A percentile compares a stretch with the other conserved stretches of the same genome.
These are phyloP conservation scores for Cyclina sinensis DNA, from an alignment of 1,140 invertebrate species.

Conservation along the genomic window DNA sequence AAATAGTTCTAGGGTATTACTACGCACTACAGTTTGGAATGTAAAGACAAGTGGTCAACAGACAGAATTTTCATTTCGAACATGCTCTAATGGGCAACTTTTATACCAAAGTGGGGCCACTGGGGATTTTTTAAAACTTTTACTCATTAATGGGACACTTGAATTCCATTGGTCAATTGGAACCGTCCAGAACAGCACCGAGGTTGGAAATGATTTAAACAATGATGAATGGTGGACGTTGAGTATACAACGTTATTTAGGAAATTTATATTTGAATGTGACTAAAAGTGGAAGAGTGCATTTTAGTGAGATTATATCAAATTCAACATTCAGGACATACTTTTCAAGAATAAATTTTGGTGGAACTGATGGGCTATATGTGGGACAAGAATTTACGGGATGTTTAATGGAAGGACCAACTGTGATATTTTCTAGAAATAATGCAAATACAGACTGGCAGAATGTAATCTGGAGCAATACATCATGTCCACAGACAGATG, in stretches of 20 bases:
- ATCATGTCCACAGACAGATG: constrained; percentile 42
- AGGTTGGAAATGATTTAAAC: constrained; percentile 42
- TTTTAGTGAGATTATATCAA: constrained; percentile 58
- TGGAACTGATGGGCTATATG: constrained; percentile 27
- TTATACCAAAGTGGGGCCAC: constrained; percentile 46
- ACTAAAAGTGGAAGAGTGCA: constrained; percentile 10
- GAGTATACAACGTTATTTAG: constrained; percentile 22
- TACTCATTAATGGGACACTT: constrained; percentile 43
- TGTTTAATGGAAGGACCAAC: constrained; percentile 63
- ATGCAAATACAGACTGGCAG: neutral
- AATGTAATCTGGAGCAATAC: constrained; percentile 57
- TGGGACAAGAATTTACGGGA: constrained; percentile 41
- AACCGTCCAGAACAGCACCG: neutral
- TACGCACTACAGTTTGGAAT: constrained; percentile 26
- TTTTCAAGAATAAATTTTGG: constrained; percentile 39
- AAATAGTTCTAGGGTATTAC: constrained; percentile 40
- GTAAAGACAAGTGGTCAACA: neutral
- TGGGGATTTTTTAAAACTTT: constrained; percentile 41
- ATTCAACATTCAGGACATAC: constrained; percentile 60
- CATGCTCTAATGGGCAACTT: constrained; percentile 57
- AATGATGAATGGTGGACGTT: constrained; percentile 62
- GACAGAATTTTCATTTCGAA: constrained; percentile 64
- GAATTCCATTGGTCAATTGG: constrained; percentile 48
- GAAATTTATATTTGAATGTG: constrained; percentile 60
- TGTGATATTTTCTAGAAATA: constrained; percentile 59